phyloP scores from a whole-genome alignment of 2,888 invertebrate species.

The Drosophila sordidapex region DNA sequence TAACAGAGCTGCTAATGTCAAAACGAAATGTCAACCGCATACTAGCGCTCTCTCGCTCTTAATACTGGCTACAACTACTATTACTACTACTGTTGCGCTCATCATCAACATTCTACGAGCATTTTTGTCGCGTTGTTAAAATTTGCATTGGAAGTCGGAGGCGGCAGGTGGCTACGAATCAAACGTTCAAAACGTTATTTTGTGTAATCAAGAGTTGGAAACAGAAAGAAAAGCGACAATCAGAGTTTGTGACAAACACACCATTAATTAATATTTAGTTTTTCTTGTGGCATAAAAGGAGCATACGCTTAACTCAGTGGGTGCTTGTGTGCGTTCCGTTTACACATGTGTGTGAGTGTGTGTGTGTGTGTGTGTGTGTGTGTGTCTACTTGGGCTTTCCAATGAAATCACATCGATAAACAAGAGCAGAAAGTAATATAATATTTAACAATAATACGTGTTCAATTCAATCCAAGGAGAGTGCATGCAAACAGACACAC shows the following conservation, averaged over 20 bases:
- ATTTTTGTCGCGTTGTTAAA: conserved; percentile 76
- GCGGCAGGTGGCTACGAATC: conserved; percentile 60
- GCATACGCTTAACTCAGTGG: conserved; percentile 59
- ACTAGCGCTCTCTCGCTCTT: conserved; percentile 61
- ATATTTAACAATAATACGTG: conserved; percentile 30
- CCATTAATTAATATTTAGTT: conserved; percentile 43
- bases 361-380: conserved; percentile 18
- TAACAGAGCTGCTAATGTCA: conserved; percentile 43
- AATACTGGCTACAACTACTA: conserved; percentile 45
- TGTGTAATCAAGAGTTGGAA: conserved; percentile 12
- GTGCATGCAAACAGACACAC: background rate
- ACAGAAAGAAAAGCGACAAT: background rate
- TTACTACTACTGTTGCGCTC: conserved; percentile 70
- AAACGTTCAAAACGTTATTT: conserved; percentile 13
- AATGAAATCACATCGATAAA: conserved; percentile 58
- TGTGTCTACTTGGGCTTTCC: conserved; percentile 48
- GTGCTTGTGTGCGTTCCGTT: conserved; percentile 37
- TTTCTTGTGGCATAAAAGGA: conserved; percentile 59
- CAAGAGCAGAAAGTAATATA: conserved; percentile 27
- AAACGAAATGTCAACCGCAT: conserved; percentile 54
- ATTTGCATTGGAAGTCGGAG: conserved; percentile 58
- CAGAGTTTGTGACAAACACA: conserved; percentile 30
- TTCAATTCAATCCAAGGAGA: conserved; percentile 8
- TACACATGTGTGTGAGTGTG: conserved; percentile 17
- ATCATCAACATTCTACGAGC: conserved; percentile 71